These are phyloP conservation scores for Petaurus breviceps DNA, from an alignment of 2,113 vertebrate genomes.

Conservation along the genomic window DNA sequence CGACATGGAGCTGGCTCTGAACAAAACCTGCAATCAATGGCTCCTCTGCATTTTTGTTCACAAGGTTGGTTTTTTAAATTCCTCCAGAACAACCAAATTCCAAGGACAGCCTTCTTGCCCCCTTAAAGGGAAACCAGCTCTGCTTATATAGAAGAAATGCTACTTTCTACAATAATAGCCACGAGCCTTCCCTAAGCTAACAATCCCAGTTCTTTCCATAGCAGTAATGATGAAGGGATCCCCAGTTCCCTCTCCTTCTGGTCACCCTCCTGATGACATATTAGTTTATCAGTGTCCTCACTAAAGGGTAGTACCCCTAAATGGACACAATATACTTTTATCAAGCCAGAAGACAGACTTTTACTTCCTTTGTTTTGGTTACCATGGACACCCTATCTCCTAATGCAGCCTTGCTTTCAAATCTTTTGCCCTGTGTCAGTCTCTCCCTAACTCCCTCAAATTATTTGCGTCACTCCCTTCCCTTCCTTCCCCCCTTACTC, in stretches of 20 bases:
- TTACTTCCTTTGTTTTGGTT: neutral
- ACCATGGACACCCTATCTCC: neutral
- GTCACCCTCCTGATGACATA: too few species aligned
- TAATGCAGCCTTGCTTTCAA: neutral
- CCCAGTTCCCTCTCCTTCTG: too few species aligned
- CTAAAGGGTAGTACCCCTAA: neutral
- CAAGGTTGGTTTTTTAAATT: neutral
- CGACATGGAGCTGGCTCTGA: neutral
- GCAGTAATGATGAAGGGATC: too few species aligned
- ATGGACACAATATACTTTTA: neutral
- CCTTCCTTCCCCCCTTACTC: too few species aligned
- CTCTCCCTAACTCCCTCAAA: neutral
- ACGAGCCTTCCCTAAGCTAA: too few species aligned
- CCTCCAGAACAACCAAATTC: neutral
- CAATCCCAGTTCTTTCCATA: too few species aligned
- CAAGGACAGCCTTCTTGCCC: neutral
- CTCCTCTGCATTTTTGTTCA: neutral
- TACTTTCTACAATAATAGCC: too few species aligned
- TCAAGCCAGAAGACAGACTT: neutral
- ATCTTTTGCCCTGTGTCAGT: neutral
- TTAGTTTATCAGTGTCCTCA: neutral
- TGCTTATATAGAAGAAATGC: neutral
- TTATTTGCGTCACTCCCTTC: neutral
- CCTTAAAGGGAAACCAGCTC: neutral
- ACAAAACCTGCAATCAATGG: neutral